Evolutionary conservation across 2,797 vertebrate genomes (phyloP).

Genomic region (Microctenopoma stevenorrisi): DNA sequence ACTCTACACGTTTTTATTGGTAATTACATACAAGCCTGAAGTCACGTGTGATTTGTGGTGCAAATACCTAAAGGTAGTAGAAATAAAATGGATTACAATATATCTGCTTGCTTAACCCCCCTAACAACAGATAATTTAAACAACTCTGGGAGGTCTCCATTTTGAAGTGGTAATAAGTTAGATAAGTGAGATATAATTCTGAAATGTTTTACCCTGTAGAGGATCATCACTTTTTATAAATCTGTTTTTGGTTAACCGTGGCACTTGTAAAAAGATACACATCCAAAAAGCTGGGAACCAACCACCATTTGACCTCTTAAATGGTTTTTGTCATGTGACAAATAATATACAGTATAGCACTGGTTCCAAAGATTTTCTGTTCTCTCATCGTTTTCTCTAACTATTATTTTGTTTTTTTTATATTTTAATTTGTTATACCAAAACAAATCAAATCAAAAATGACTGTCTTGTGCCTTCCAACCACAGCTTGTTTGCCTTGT

Average conservation of each 20-base stretch:
- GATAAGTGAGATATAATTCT: not conserved
- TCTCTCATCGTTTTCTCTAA: not conserved
- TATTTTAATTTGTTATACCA: not conserved
- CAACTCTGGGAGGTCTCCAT: not conserved
- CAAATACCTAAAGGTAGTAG: conserved; percentile 39
- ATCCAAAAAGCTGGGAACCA: not conserved
- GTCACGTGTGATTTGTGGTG: conserved; percentile 50
- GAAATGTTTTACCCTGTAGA: no score
- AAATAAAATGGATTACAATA: conserved; percentile 18
- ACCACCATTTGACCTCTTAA: no score
- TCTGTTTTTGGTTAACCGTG: no score
- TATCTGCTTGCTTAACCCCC: conserved; percentile 9
- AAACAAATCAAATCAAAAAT: not conserved
- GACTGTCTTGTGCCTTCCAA: not conserved
- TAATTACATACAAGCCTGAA: conserved; percentile 16
- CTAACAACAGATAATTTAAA: not conserved
- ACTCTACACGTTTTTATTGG: conserved; percentile 23
- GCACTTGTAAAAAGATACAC: no score
- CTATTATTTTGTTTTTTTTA: no score
- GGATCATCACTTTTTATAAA: no score
- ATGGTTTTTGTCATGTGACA: no score
- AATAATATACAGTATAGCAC: no score
- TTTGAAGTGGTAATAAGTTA: not conserved
- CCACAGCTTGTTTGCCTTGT: conserved; percentile 34
- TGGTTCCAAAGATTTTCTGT: not conserved